Conservation (phyloP, 2,113 vertebrate genomes). For the Antechinus stuartii region DNA sequence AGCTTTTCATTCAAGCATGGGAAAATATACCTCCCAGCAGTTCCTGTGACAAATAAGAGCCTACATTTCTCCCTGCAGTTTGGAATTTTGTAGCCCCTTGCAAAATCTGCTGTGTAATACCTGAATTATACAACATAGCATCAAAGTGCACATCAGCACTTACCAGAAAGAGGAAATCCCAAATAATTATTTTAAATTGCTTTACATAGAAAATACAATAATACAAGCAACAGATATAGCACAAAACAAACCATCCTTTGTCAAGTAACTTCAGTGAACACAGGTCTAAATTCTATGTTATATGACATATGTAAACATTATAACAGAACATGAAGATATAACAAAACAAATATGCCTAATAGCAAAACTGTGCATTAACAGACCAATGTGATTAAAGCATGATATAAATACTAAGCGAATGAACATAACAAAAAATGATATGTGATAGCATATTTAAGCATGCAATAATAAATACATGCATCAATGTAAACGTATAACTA, state of each 20-base stretch:
- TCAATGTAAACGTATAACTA: no score
- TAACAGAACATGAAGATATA: neutral
- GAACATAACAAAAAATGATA: no score
- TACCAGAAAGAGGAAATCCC: neutral
- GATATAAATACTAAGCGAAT: no score
- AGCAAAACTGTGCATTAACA: neutral
- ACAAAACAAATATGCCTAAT: neutral
- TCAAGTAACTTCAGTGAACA: neutral
- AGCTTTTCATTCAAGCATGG: neutral
- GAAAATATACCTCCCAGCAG: neutral
- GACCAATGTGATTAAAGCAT: neutral
- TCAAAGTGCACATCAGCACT: neutral
- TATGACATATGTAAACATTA: neutral
- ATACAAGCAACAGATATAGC: neutral
- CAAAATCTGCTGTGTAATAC: neutral
- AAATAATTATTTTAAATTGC: neutral
- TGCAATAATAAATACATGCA: no score
- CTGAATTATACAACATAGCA: neutral
- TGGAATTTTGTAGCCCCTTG: neutral
- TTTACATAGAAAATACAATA: neutral
- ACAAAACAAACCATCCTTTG: neutral
- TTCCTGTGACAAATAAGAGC: neutral
- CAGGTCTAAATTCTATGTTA: neutral
- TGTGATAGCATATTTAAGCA: no score
- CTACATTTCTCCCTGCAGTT: neutral